Conservation (phyloP, 1,140 invertebrate species). For the Diploscapter pachys region DNA sequence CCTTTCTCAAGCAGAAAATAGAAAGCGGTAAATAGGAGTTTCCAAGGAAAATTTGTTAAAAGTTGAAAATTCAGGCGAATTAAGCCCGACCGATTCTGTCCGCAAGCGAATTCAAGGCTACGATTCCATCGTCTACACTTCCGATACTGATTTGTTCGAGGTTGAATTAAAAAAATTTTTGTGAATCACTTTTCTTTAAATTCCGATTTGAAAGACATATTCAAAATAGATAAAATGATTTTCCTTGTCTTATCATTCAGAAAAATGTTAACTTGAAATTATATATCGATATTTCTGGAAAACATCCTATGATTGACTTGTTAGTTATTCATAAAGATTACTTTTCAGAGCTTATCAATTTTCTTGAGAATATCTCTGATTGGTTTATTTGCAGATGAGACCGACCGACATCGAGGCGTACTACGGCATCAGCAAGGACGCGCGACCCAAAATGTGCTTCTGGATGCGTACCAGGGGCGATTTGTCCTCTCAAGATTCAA, state of each 20-base stretch:
- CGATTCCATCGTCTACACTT: constrained; percentile 19
- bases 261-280: too few relatives aligned
- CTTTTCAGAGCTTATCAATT: background rate
- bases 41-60: background rate
- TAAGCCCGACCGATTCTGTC: constrained; percentile 13
- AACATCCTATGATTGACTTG: background rate
- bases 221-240: constrained; percentile 3
- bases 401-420: constrained; percentile 31
- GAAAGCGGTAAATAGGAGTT: constrained; percentile 13
- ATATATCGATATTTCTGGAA: too few relatives aligned
- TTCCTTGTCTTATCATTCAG: background rate
- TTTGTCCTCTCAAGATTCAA: constrained; percentile 5
- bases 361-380: constrained; percentile 1
- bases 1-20: constrained; percentile 12
- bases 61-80: background rate
- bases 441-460: constrained; percentile 10
- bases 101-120: constrained; percentile 12
- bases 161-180: constrained; percentile 7
- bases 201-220: background rate
- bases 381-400: constrained; percentile 20
- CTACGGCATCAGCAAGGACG: constrained; percentile 23
- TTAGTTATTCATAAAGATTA: constrained; percentile 1
- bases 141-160: constrained; percentile 25
- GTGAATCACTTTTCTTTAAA: background rate
- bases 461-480: constrained; percentile 30